Evolutionary conservation across 2,888 invertebrate genomes (phyloP), one percentile per base, ranked within the genome.

Genomic region (Dicycla oo): DNA sequence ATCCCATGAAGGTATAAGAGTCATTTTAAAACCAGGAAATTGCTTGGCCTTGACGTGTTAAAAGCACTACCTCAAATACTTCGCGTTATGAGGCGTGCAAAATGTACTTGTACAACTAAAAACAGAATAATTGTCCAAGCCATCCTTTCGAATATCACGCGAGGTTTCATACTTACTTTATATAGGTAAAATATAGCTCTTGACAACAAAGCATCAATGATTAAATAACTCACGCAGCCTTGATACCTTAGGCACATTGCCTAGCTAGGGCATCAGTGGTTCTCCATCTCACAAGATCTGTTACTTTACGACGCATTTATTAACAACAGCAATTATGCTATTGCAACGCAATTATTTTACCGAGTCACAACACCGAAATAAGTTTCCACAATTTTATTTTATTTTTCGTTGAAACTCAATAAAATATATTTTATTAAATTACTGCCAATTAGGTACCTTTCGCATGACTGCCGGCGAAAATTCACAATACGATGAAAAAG

Each of bases 391-490:
- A 20, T 54, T 51, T 34, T 67, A 49, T 61, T n/a, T n/a, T 47
- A 15, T 51, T 51, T 61, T 69, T 51, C 18, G 18, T n/a, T 38
- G 30, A 43, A 51, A 43, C 11, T 54, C 49, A 57, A 51, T 38
- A 75, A 43, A 38, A 61, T 45, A n/a, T 40, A 0, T 60, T 30
- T 43, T 34, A 62, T 67, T 54, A 40, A 40, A 71, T 67, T 7
- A 38, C 8, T 34, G n/a, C 38, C 65, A 73, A 73, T 80, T 64
- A 73, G 20, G 45, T 30, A 58, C 23, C n/a, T 58, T 56, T n/a
- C 30, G 34, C 62, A n/a, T 47, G 69, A 60, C 58, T 43, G 51
- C 34, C 20, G 10, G 1, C 47, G 45, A 15, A 30, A 51, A 56
- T 58, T 53, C 45, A 47, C 49, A 70, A 57, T 56, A 49, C 18